Evolutionary conservation across 2,888 invertebrate genomes (phyloP).

Genomic region (Piscicola geometra): DNA sequence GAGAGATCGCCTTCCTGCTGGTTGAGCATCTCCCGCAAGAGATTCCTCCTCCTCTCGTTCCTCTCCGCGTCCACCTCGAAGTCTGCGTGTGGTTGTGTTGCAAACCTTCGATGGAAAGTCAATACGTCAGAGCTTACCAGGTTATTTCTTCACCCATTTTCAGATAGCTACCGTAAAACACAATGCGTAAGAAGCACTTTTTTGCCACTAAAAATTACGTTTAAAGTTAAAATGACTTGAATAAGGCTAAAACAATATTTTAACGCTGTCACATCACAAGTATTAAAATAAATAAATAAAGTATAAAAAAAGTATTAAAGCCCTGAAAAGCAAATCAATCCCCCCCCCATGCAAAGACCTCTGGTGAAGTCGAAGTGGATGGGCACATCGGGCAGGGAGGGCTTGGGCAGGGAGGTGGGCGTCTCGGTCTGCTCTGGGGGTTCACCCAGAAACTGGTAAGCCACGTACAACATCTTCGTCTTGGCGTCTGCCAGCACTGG

Average conservation of each 20-base stretch:
- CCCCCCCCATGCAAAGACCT: too few species aligned
- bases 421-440: slow-evolving; percentile 56
- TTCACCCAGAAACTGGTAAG: slow-evolving; percentile 56
- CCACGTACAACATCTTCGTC: slow-evolving; percentile 56
- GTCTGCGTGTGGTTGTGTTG: too few species aligned
- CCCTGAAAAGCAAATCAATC: too few species aligned
- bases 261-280: not conserved
- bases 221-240: too few species aligned
- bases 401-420: slow-evolving; percentile 57
- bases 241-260: too few species aligned
- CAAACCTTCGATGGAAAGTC: too few species aligned
- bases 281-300: not conserved
- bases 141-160: too few species aligned
- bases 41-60: not conserved
- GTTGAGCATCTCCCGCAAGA: not conserved
- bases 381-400: slow-evolving; percentile 49
- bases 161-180: too few species aligned
- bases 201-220: too few species aligned
- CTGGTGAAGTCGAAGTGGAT: slow-evolving; percentile 57
- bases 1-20: not conserved
- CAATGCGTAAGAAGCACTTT: too few species aligned
- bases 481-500: slow-evolving; percentile 47
- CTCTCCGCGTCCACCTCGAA: not conserved
- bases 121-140: too few species aligned
- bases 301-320: too few species aligned